A percentile compares a stretch with the other conserved stretches of the same genome.
Conservation (phyloP, 92 coral and sea anemone species). For the Micromussa lordhowensis region DNA sequence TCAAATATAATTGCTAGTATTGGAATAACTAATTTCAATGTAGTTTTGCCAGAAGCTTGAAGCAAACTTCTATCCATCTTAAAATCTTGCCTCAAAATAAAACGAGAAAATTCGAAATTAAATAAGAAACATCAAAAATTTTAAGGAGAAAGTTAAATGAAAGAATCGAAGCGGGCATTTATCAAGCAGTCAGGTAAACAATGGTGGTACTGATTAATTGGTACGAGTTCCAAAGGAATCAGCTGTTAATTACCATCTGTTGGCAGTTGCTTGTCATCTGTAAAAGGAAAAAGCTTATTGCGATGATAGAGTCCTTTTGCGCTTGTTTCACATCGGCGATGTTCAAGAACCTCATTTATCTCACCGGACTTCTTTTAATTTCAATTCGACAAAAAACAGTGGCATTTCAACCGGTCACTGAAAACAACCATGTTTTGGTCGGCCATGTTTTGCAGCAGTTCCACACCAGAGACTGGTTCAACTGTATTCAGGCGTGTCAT, state of each 20-base stretch:
- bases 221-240: too few relatives aligned
- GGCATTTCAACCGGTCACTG: background rate
- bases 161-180: too few relatives aligned
- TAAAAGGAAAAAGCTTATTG: background rate
- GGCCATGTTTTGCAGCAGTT: conserved; percentile 29
- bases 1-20: too few relatives aligned
- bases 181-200: too few relatives aligned
- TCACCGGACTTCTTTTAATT: background rate
- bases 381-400: background rate
- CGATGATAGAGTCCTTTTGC: background rate
- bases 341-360: background rate
- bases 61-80: too few relatives aligned
- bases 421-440: background rate
- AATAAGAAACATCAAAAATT: background rate
- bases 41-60: too few relatives aligned
- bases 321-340: background rate
- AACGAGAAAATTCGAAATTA: too few relatives aligned
- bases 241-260: too few relatives aligned
- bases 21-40: too few relatives aligned
- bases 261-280: background rate
- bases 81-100: too few relatives aligned
- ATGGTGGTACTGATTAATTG: too few relatives aligned
- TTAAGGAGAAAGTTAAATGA: too few relatives aligned
- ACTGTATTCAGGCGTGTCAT: conserved; percentile 36
- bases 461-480: conserved; percentile 38